These are phyloP conservation scores for Columba livia DNA, from an alignment of 2,113 vertebrate species.

Conservation along the genomic window DNA sequence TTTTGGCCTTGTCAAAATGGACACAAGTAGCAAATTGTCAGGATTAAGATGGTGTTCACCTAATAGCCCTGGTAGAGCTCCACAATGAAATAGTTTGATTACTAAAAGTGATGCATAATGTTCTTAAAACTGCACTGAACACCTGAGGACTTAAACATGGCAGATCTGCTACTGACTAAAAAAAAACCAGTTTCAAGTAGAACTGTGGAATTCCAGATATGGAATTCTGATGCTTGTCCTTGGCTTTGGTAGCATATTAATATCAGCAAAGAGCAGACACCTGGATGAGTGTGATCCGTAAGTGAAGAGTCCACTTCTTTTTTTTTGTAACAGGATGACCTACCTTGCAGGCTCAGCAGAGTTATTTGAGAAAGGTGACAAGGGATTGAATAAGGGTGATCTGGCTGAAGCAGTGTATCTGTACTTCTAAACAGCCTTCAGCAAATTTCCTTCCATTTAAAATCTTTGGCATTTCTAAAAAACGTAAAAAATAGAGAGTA, in stretches of 20 bases:
- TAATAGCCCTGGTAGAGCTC: neutral
- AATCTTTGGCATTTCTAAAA: neutral
- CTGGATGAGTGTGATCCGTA: neutral
- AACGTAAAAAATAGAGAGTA: neutral
- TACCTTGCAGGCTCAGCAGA: neutral
- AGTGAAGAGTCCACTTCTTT: rapidly evolving
- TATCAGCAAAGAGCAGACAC: neutral
- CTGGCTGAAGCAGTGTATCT: neutral
- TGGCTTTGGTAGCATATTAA: neutral
- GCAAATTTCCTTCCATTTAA: neutral
- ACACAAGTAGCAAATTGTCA: neutral
- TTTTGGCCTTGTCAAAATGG: neutral
- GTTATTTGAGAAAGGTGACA: neutral
- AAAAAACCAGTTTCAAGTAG: neutral
- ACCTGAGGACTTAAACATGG: neutral
- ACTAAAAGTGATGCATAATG: neutral
- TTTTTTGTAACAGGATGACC: neutral
- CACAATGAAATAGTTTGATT: neutral
- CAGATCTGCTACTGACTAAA: neutral
- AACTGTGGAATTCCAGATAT: neutral
- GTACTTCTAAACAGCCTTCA: neutral
- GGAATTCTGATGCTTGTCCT: neutral
- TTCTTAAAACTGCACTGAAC: neutral
- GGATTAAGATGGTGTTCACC: neutral
- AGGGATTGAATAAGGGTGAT: neutral